These are phyloP conservation scores for Cydia fagiglandana DNA, from an alignment of 1,140 invertebrate genomes.

Conservation along the genomic window DNA sequence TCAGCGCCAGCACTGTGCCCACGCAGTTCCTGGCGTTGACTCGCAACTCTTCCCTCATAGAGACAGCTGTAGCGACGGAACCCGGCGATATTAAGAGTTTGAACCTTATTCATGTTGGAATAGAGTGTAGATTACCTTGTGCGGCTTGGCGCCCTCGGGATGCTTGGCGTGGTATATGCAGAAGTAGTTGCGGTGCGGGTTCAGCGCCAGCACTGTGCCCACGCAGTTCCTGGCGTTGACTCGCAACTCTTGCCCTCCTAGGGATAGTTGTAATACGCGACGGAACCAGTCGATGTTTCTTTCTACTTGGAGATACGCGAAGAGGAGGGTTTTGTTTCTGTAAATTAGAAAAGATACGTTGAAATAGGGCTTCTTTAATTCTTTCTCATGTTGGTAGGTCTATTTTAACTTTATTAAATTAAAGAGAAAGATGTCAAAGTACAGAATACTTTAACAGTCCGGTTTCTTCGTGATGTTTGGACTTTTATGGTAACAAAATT, in stretches of 20 bases:
- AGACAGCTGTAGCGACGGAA: slow-evolving; percentile 90
- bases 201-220: slow-evolving; percentile 97
- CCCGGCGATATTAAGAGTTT: slow-evolving; percentile 79
- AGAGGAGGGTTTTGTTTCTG: slow-evolving; percentile 94
- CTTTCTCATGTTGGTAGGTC: too few relatives aligned
- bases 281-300: slow-evolving; percentile 96
- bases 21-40: slow-evolving; percentile 98
- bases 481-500: too few relatives aligned
- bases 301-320: slow-evolving; percentile 95
- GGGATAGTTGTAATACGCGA: slow-evolving; percentile 90
- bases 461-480: too few relatives aligned
- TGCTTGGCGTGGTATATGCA: slow-evolving; percentile 99
- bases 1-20: slow-evolving; percentile 96
- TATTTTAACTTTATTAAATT: too few relatives aligned
- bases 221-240: slow-evolving; percentile 98
- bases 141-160: slow-evolving; percentile 78
- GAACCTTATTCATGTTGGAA: slow-evolving; percentile 10
- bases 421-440: too few relatives aligned
- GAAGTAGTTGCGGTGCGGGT: slow-evolving; percentile 98
- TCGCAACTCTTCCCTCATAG: slow-evolving; percentile 89
- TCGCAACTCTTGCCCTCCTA: slow-evolving; percentile 90
- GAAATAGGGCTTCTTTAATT: too few relatives aligned
- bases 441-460: too few relatives aligned
- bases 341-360: slow-evolving; percentile 21
- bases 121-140: slow-evolving; percentile 73